Conservation (phyloP, 92 coral and sea anemone genomes). For the Epizoanthus rinbou region DNA sequence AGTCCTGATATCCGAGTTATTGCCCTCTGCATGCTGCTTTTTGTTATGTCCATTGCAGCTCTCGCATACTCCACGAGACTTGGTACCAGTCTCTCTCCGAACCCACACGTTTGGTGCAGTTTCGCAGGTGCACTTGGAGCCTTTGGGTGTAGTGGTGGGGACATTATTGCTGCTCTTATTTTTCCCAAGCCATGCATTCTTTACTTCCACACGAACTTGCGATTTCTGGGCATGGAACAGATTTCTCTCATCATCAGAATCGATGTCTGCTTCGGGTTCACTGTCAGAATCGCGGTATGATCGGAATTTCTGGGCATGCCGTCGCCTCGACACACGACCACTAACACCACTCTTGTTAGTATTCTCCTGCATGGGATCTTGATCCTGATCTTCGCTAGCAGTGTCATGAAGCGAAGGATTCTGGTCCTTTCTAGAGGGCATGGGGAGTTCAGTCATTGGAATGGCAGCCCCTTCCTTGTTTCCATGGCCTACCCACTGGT, state of each 20-base stretch:
- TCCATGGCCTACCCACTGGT: conserved; percentile 73
- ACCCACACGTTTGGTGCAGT: conserved; percentile 75
- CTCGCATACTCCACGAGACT: conserved; percentile 52
- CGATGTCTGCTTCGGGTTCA: conserved; percentile 81
- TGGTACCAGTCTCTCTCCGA: conserved; percentile 43
- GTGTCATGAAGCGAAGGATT: conserved; percentile 36
- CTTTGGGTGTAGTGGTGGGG: conserved; percentile 42
- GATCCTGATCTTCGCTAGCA: conserved; percentile 8
- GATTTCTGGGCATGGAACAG: conserved; percentile 60
- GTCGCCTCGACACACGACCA: conserved; percentile 45
- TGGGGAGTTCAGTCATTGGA: conserved; percentile 52
- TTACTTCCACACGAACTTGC: conserved; percentile 51
- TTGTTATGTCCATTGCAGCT: conserved; percentile 44
- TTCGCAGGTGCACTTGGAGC: conserved; percentile 72
- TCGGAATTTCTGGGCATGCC: conserved; percentile 68
- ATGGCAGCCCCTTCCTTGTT: conserved; percentile 56
- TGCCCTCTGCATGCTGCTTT: conserved; percentile 24
- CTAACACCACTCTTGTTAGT: conserved; percentile 50
- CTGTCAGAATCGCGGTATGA: conserved; percentile 84
- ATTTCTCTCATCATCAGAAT: conserved; percentile 80
- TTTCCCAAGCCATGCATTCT: conserved; percentile 82
- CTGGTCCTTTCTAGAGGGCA: conserved; percentile 34
- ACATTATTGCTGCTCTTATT: conserved; percentile 29
- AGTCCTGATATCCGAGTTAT: conserved; percentile 36
- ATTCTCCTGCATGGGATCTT: conserved; percentile 41